Conservation (phyloP, 2,888 invertebrate species). For the Microctonus aethiopoides region DNA sequence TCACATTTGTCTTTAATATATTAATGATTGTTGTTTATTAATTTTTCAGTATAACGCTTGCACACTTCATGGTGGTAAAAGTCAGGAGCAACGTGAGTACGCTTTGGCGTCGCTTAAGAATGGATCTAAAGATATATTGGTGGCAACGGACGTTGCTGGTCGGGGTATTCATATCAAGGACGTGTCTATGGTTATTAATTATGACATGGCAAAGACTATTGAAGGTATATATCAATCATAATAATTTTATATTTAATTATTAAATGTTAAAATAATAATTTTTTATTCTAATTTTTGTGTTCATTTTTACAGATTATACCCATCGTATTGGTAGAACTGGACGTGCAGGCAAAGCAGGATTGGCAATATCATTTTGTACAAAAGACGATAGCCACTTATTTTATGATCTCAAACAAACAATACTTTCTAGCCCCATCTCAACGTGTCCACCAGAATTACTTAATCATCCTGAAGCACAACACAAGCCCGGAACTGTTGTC, state of each 20-base stretch:
- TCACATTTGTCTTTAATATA: constrained; percentile 26
- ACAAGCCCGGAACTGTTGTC: constrained; percentile 94
- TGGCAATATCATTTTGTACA: constrained; percentile 95
- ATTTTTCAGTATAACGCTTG: constrained; percentile 85
- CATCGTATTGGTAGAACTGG: constrained; percentile 99
- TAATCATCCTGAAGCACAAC: constrained; percentile 98
- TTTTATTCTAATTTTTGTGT: constrained; percentile 2
- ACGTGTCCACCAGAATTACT: constrained; percentile 95
- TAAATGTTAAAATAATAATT: no score
- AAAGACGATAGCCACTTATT: constrained; percentile 95
- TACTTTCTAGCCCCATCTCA: constrained; percentile 90
- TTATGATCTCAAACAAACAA: constrained; percentile 95
- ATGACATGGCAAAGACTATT: constrained; percentile 99
- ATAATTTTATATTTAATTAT: not conserved
- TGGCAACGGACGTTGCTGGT: constrained; percentile 99
- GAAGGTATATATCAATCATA: constrained; percentile 75
- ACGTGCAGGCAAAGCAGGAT: constrained; percentile 97
- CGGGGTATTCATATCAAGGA: constrained; percentile 99
- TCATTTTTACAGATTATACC: constrained; percentile 78
- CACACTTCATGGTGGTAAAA: constrained; percentile 99
- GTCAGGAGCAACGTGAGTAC: constrained; percentile 99
- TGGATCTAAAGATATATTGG: constrained; percentile 96
- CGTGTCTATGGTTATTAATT: constrained; percentile 98
- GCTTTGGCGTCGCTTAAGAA: constrained; percentile 96
- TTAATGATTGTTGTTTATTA: constrained; percentile 20